Conservation (phyloP, 2,888 invertebrate species). For the Acanthopleura granulata region DNA sequence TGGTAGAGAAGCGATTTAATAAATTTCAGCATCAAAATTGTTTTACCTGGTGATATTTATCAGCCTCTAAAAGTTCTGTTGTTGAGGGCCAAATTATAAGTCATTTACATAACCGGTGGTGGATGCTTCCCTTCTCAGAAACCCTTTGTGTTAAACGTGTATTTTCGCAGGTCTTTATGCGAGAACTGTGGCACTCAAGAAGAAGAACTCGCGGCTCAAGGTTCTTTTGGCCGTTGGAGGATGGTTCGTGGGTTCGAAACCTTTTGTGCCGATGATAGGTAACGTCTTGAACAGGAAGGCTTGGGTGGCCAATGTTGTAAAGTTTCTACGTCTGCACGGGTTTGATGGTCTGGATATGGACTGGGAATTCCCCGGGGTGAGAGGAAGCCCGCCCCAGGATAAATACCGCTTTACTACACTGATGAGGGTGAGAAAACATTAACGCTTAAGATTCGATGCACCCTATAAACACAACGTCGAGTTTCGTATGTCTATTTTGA, state of each 20-base stretch:
- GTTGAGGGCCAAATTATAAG: too few species aligned
- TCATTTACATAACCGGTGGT: too few species aligned
- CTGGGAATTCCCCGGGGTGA: conserved; percentile 24
- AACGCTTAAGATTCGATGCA: neutral
- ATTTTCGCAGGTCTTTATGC: conserved; percentile 75
- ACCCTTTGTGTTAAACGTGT: neutral
- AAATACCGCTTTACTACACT: conserved; percentile 22
- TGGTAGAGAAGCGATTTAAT: too few species aligned
- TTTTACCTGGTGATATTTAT: too few species aligned
- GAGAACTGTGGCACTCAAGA: conserved; percentile 78
- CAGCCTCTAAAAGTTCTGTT: too few species aligned
- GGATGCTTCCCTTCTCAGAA: too few species aligned
- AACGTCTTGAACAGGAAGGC: conserved; percentile 27
- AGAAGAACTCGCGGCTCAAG: conserved; percentile 79
- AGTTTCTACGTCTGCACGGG: conserved; percentile 33
- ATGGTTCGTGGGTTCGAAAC: conserved; percentile 76
- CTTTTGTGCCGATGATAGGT: conserved; percentile 35
- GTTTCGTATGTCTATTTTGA: too few species aligned
- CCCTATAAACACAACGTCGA: too few species aligned
- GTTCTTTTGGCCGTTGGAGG: conserved; percentile 88
- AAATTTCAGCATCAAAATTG: too few species aligned
- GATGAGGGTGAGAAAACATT: conserved; percentile 14
- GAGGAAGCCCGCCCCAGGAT: conserved; percentile 20
- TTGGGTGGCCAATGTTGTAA: conserved; percentile 43
- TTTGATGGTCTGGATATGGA: conserved; percentile 26